Conservation (phyloP, 2,888 invertebrate species). For the Silvanus unidentatus region DNA sequence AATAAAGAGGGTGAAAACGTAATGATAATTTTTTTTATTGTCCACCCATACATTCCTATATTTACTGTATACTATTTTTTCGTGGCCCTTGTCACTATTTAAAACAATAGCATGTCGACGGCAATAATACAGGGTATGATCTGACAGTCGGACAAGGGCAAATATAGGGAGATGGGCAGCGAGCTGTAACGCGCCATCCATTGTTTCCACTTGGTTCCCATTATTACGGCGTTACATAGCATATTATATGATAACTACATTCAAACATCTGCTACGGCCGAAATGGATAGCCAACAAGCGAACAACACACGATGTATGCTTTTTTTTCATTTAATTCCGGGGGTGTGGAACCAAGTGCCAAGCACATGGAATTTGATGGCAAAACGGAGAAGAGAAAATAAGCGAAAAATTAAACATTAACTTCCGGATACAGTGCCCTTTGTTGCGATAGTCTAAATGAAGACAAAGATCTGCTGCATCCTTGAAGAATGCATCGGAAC, state of each 20-base stretch:
- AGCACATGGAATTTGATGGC: no score
- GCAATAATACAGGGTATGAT: slow-evolving; percentile 10
- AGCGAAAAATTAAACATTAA: no score
- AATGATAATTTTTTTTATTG: no score
- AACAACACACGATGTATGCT: background rate
- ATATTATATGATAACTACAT: slow-evolving; percentile 30
- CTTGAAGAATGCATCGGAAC: no score
- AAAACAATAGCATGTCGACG: slow-evolving; percentile 4
- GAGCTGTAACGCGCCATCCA: slow-evolving; percentile 29
- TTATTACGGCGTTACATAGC: slow-evolving; percentile 31
- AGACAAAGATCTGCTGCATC: no score
- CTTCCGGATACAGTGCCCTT: no score
- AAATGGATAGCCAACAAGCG: slow-evolving; percentile 17
- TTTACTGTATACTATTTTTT: no score
- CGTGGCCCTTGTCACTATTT: background rate
- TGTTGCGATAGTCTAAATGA: no score
- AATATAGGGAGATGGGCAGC: slow-evolving; percentile 28
- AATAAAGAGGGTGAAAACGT: no score
- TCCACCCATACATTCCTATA: no score
- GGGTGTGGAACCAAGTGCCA: no score
- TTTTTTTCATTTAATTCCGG: background rate
- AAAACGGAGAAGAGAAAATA: no score
- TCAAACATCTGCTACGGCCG: slow-evolving; percentile 26
- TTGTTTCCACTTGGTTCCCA: slow-evolving; percentile 32
- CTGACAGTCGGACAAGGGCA: slow-evolving; percentile 22